Evolutionary conservation across 2,888 invertebrate genomes (phyloP).

Genomic region (Calameuta pallipes): DNA sequence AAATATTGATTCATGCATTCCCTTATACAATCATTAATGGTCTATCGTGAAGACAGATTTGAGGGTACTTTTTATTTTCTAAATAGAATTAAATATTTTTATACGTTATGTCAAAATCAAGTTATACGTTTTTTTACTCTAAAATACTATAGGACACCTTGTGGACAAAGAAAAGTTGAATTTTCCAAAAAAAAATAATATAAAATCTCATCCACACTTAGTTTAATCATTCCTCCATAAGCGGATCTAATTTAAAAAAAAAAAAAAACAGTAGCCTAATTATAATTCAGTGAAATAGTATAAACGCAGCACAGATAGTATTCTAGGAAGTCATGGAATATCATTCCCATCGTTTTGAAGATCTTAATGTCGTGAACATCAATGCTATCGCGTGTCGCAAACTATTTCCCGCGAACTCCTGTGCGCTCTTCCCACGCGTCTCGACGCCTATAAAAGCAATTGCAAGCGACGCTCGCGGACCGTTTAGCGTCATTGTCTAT

Average conservation of each 20-base stretch:
- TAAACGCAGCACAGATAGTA: neutral
- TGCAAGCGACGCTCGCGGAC: neutral
- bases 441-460: neutral
- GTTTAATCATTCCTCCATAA: too few relatives aligned
- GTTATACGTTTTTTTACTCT: neutral
- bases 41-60: too few relatives aligned
- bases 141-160: neutral
- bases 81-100: too few relatives aligned
- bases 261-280: neutral
- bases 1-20: too few relatives aligned
- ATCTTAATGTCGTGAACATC: neutral
- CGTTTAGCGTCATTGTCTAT: neutral
- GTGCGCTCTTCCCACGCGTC: neutral
- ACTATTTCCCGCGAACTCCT: neutral
- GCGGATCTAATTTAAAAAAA: too few relatives aligned
- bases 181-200: too few relatives aligned
- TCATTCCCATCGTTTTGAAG: neutral
- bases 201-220: too few relatives aligned
- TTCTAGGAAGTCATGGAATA: neutral
- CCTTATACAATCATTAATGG: too few relatives aligned
- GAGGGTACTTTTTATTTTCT: too few relatives aligned
- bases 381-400: neutral
- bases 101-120: too few relatives aligned
- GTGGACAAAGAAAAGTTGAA: neutral
- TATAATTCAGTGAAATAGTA: neutral